Evolutionary conservation across 2,888 invertebrate species (phyloP).

Genomic region (Elmis aenea): DNA sequence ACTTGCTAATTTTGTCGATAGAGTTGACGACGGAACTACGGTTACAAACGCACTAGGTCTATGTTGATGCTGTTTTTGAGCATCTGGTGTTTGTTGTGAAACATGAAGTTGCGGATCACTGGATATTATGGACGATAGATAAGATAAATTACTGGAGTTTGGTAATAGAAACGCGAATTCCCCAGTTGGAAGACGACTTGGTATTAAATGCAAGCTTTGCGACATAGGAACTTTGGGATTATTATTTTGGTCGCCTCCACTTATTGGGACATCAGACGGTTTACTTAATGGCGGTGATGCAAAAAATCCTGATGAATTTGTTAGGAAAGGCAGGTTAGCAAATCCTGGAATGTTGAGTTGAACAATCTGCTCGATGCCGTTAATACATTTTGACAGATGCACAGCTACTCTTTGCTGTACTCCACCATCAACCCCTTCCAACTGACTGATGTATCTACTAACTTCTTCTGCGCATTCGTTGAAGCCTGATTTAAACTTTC

Average conservation of each 20-base stretch:
- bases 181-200: conserved; percentile 59
- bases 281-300: conserved; percentile 34
- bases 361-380: conserved; percentile 51
- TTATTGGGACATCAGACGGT: conserved; percentile 29
- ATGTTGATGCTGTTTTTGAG: conserved; percentile 6
- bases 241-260: conserved; percentile 49
- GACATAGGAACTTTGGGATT: conserved; percentile 55
- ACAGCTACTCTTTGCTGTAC: conserved; percentile 69
- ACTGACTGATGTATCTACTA: conserved; percentile 67
- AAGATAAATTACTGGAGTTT: conserved; percentile 51
- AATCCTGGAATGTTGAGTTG: conserved; percentile 38
- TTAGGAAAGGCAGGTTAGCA: conserved; percentile 31
- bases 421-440: conserved; percentile 70
- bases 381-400: conserved; percentile 71
- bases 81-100: conserved; percentile 17
- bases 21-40: conserved; percentile 34
- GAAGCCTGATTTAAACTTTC: conserved; percentile 82
- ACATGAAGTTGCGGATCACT: conserved; percentile 26
- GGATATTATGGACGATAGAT: conserved; percentile 43
- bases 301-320: conserved; percentile 23
- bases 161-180: conserved; percentile 64
- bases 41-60: conserved; percentile 50
- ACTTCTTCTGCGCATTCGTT: conserved; percentile 87
- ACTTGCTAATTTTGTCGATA: conserved; percentile 17
- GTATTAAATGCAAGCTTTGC: conserved; percentile 61